A percentile compares a stretch with the other conserved stretches of the same genome.
phyloP scores from a whole-genome alignment of 2,797 vertebrate species.

The Bucorvus abyssinicus region DNA sequence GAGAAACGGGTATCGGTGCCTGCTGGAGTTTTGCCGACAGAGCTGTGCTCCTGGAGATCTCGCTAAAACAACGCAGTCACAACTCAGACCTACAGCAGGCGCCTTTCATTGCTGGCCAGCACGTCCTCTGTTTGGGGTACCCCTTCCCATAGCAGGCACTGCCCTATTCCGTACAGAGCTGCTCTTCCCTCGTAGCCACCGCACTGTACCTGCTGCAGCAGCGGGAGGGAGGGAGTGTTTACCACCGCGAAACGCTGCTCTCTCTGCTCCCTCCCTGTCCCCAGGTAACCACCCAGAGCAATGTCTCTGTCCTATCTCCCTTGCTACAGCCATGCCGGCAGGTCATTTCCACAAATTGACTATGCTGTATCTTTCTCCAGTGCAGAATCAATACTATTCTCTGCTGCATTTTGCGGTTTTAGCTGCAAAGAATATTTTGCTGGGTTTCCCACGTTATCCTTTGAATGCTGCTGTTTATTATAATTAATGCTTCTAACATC shows the following conservation, averaged over 20 bases:
- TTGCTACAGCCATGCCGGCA: not conserved
- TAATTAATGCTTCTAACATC: not conserved
- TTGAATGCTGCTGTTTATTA: constrained; percentile 1
- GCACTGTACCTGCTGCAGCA: not conserved
- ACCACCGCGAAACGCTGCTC: not conserved
- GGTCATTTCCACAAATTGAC: constrained; percentile 17
- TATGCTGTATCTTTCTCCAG: not conserved
- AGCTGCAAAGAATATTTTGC: not conserved
- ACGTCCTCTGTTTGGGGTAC: not conserved
- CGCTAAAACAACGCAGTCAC: accelerated
- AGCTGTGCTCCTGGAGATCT: not conserved
- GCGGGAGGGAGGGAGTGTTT: not conserved
- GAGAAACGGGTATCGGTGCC: not conserved
- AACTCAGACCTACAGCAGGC: not conserved
- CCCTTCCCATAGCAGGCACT: not conserved
- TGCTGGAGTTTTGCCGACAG: not conserved
- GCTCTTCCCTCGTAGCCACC: not conserved
- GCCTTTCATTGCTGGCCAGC: not conserved
- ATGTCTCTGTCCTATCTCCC: not conserved
- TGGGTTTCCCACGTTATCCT: not conserved
- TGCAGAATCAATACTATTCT: not conserved
- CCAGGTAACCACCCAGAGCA: not conserved
- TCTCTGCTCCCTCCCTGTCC: not conserved
- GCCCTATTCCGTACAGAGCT: not conserved
- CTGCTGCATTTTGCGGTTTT: not conserved